Evolutionary conservation across 2,888 invertebrate genomes (phyloP), one percentile per base, ranked within the genome.

Genomic region (Pammene fasciana): DNA sequence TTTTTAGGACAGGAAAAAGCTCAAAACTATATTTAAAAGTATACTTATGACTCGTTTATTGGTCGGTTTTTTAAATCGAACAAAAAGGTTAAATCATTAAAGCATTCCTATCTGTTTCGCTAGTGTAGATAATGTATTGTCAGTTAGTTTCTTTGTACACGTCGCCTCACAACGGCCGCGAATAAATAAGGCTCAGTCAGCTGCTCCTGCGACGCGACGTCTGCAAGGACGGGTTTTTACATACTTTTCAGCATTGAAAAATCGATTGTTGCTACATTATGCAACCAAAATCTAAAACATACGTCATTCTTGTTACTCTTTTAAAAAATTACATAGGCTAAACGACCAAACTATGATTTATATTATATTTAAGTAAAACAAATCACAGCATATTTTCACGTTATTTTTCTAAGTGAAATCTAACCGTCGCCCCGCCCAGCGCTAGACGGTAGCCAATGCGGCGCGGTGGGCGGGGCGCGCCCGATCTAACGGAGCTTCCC

Each of bases 341-440:
- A 4, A 26, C 4, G 26, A 14, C 13, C 9, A 8, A 14, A n/a
- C n/a, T 9, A n/a, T 38, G 11, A 55, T n/a, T 14, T 46, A 46
- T 26, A n/a, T 26, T 26, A 3, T 50, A 10, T 26, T n/a, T 0
- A 50, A 13, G 11, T 5, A 18, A 1, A 50, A 65, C 57, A 65
- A 65, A 65, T 65, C 60, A 59, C 65, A 14, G 52, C 26, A 5
- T 5, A 45, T 65, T 34, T 52, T 57, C 9, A 43, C 76, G 79
- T 79, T 74, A 80, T 79, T 77, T 78, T 88, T 87, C 89, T 90
- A 90, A 90, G 83, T 79, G 79, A 75, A 85, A 86, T 90, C 91
- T 90, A 91, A 91, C 84, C 85, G 80, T 82, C 82, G 90, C 89
- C 82, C 87, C 91, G 89, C 91, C 91, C 90, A 82, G 78, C 85